Evolutionary conservation across 2,113 vertebrate genomes (phyloP).

Genomic region (Antigone vipio): DNA sequence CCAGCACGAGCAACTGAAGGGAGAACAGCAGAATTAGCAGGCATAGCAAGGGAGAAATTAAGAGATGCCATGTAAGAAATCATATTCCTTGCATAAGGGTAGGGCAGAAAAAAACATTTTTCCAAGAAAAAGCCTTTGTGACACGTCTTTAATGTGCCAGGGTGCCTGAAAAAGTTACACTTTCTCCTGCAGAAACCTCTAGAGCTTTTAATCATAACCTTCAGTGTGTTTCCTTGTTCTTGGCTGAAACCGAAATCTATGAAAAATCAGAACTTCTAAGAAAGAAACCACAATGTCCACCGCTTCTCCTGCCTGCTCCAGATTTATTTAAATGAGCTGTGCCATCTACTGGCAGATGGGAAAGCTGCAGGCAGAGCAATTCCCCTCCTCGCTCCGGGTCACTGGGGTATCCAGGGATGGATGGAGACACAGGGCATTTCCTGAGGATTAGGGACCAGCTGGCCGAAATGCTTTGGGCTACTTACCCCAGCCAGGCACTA

Average conservation of each 20-base stretch:
- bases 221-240: neutral
- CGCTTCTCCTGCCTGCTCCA: neutral
- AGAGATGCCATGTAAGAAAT: neutral
- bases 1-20: neutral
- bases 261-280: conserved; percentile 19
- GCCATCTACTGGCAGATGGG: conserved; percentile 68
- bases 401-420: neutral
- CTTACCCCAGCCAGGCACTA: conserved; percentile 48
- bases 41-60: neutral
- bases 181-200: neutral
- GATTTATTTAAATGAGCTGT: conserved; percentile 22
- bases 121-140: neutral
- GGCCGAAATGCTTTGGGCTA: conserved; percentile 25
- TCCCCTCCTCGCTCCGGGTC: neutral
- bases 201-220: neutral
- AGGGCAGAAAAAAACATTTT: neutral
- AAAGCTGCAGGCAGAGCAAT: neutral
- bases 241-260: conserved; percentile 22
- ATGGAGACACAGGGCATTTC: conserved; percentile 55
- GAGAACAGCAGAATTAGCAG: neutral
- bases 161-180: rapidly evolving
- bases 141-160: rapidly evolving
- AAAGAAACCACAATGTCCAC: neutral
- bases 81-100: neutral
- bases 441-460: conserved; percentile 53